phyloP scores from a whole-genome alignment of 2,113 vertebrate genomes.

The Myrmecobius fasciatus region DNA sequence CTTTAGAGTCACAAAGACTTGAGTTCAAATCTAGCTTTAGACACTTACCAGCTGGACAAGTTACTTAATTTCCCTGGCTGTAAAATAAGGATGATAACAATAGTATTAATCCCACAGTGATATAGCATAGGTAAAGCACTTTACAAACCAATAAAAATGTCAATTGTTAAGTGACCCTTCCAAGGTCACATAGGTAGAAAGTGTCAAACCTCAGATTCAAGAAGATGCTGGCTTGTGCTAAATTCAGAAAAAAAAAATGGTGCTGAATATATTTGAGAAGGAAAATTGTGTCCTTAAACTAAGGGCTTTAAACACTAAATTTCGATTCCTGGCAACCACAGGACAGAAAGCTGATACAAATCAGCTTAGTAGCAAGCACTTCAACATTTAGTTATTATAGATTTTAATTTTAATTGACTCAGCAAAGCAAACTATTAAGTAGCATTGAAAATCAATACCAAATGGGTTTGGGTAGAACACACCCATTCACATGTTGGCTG shows the following conservation, averaged over 20 bases:
- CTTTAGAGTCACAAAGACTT: background rate
- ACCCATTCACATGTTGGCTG: background rate
- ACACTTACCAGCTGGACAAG: background rate
- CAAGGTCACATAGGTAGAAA: background rate
- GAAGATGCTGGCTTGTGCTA: background rate
- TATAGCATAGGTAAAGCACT: background rate
- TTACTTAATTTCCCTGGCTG: background rate
- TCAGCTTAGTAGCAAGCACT: conserved; percentile 27
- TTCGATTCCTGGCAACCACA: background rate
- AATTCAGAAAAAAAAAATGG: conserved; percentile 27
- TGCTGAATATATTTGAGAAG: conserved; percentile 15
- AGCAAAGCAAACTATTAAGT: conserved; percentile 61
- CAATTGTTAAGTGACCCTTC: background rate
- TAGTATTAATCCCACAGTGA: too few relatives aligned
- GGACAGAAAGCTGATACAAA: conserved; percentile 46
- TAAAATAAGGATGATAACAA: background rate
- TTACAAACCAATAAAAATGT: background rate
- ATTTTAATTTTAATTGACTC: conserved; percentile 63
- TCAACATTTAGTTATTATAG: conserved; percentile 52
- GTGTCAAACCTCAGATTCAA: background rate
- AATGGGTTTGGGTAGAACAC: conserved; percentile 27
- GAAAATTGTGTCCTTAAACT: conserved; percentile 4
- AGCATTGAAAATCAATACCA: conserved; percentile 54
- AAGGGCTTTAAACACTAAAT: conserved; percentile 49
- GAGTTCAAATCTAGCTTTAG: background rate